Evolutionary conservation across 2,797 vertebrate genomes (phyloP).

Genomic region (Helarctos malayanus): DNA sequence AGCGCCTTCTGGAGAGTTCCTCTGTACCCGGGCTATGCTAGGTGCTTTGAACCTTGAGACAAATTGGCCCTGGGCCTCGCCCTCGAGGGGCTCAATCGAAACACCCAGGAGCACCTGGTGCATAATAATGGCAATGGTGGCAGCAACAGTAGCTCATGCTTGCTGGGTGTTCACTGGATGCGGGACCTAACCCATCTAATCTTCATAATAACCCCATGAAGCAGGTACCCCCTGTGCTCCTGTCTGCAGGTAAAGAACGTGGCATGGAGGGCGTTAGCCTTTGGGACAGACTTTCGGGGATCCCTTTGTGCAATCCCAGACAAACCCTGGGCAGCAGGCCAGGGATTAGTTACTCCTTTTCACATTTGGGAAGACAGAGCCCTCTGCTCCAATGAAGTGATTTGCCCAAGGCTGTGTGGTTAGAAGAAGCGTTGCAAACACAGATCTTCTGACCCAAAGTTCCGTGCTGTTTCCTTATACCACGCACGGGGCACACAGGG

Average conservation of each 20-base stretch:
- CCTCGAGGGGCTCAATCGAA: not conserved
- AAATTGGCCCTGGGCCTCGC: no score
- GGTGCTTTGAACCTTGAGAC: not conserved
- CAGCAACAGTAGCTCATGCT: rapidly evolving
- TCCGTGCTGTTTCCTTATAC: rapidly evolving
- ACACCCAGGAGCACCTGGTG: not conserved
- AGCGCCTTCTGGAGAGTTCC: not conserved
- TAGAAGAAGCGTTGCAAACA: no score
- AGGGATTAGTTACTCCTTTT: not conserved
- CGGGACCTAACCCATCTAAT: rapidly evolving
- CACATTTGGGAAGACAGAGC: not conserved
- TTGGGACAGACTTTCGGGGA: not conserved
- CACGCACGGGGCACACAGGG: not conserved
- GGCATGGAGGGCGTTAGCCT: not conserved
- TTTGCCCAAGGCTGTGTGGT: not conserved
- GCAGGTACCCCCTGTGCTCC: not conserved
- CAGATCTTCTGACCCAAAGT: not conserved
- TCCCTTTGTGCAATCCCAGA: not conserved
- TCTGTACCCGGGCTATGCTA: not conserved
- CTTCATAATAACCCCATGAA: rapidly evolving
- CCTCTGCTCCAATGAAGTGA: not conserved
- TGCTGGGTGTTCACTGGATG: rapidly evolving
- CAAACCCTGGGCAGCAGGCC: not conserved
- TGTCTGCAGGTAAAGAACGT: not conserved
- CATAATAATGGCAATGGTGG: rapidly evolving